Base-by-base conservation (phyloP, 2,113 vertebrate genomes). In the Phalacrocorax carbo region DNA sequence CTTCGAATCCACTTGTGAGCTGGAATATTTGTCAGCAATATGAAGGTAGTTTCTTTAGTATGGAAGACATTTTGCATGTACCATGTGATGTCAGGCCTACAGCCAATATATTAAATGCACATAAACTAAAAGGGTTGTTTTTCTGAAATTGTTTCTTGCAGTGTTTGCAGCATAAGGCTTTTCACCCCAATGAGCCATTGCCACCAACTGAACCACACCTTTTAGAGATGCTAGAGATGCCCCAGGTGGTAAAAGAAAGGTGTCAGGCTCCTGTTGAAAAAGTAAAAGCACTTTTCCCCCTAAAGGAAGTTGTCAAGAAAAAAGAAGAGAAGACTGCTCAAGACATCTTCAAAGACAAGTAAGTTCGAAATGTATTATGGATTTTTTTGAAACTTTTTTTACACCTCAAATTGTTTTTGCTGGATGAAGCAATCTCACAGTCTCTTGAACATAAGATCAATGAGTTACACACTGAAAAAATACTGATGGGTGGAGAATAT, bases 141-240 rank as follows among this genome's bases (percentile, higher is more conserved):
- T 77, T 58, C 38, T 93, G 55, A 70, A 54, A 51, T 72, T 77
- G 17, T 94, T 90, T 97, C 62, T 95, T 71, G 42, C 97, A 99
- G 99, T 99, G 99, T 95, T 97, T 99, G 90, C 98, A 99, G 65
- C 98, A 99, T 96, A 99, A 99, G 71, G 99, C 97, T 51, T 97
- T 99, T 48, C 98, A 98, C 92, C 98, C 99, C 0, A 95, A 96
- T 60, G 97, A 98, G 17, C 98, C 98, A 13, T 97, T 99, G 72
- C 99, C 99, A 0, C 97, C 98, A 13, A 86, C 99, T 60, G 99
- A 99, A 51, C 98, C 98, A 13, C 98, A 99, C 95, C 62, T 99
- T 96, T 90, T 98, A 94, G 97, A 97, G 42, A 97, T 98, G 96
- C 97, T 99, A 52, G 98, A 98, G 57, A 78, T 98, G 58, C 99